Base-by-base conservation (phyloP, 2,888 invertebrate genomes). In the Lepidocyrtoides sp. region DNA sequence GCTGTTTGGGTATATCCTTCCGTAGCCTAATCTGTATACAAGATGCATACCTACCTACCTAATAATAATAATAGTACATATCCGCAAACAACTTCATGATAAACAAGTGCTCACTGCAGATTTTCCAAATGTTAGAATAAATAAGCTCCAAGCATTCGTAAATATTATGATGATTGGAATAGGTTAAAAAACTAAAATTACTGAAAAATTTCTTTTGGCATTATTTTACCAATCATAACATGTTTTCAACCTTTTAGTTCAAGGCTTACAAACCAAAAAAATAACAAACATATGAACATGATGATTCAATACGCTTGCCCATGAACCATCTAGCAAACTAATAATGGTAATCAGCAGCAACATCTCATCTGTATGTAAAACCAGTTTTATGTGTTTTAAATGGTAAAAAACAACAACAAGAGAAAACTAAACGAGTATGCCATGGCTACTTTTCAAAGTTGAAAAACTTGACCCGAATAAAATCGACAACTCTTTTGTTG, bases 391-490 rank as follows among this genome's bases (percentile, higher is more conserved):
- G 77, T 79, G 54, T 84, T 66, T 90, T 85, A 51, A 69, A 69
- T 69, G 51, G n/a, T 36, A 7, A 75, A 75, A 75, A 72, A 69
- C n/a, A 89, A 69, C 48, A 83, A 26, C 26, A 85, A 90, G 90
- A 81, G 90, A 90, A 85, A 90, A 90, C 69, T 36, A 32, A 85
- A 41, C 12, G 54, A 36, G 36, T 32, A 54, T 36, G 57, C 75
- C 81, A 66, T 44, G 57, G 36, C 23, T 69, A 44, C 41, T 54
- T 69, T 89, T 89, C n/a, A 77, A 85, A 75, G 81, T 69, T 90
- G 66, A 81, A 90, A 90, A 81, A 86, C 91, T 91, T 91, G 91
- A 91, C 91, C 91, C 86, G 91, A 91, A 91, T 90, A 90, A 85
- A 85, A 91, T 91, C 91, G 91, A 91, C 91, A 91, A 85, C 69